A percentile compares a stretch with the other conserved stretches of the same genome.
These are phyloP conservation scores for Anthoscopus minutus DNA, from an alignment of 2,113 vertebrate genomes.

Conservation along the genomic window DNA sequence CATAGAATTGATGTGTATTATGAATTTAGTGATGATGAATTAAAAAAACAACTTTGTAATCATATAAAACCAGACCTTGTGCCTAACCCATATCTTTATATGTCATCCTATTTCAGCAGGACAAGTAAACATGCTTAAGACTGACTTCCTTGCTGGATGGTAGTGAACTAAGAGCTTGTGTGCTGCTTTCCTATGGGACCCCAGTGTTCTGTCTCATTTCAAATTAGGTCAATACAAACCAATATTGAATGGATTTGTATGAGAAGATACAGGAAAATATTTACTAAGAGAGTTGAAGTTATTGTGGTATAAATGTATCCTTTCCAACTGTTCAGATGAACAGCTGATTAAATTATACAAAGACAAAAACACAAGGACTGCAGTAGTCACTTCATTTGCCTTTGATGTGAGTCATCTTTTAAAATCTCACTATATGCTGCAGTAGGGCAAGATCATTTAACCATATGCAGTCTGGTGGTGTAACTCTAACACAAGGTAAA, in stretches of 20 bases:
- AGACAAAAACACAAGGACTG: background rate
- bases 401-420: background rate
- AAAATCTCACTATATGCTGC: background rate
- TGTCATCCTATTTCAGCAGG: background rate
- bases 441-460: background rate
- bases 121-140: background rate
- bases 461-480: accelerated
- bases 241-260: background rate
- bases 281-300: background rate
- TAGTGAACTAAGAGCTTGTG: background rate
- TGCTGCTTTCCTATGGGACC: background rate
- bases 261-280: background rate
- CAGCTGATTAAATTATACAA: constrained; percentile 1
- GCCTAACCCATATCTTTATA: background rate
- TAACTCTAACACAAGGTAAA: background rate
- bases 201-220: background rate
- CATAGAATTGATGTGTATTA: background rate
- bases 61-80: background rate
- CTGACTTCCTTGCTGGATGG: background rate
- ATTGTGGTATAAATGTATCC: background rate
- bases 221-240: background rate
- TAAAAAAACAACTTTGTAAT: background rate
- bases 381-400: background rate
- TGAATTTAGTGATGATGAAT: background rate
- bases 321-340: constrained; percentile 14